Evolutionary conservation across 64 coral and sea anemone species (phyloP).

Genomic region (Astreopora myriophthalma): DNA sequence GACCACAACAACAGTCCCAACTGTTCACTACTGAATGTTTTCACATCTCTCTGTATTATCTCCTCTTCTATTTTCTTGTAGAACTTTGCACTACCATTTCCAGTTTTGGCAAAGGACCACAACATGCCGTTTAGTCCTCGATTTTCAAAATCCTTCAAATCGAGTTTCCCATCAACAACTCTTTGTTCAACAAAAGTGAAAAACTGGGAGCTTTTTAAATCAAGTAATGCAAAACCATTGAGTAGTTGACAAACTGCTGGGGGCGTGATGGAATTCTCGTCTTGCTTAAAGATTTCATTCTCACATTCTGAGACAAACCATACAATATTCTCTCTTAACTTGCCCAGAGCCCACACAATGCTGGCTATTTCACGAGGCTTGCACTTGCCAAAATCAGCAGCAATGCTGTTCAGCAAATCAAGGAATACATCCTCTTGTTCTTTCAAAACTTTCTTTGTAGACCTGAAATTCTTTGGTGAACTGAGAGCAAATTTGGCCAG

Average conservation of each 20-base stretch:
- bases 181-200: constrained; percentile 4
- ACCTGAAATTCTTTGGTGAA: constrained; percentile 4
- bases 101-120: constrained; percentile 50
- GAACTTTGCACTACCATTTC: constrained; percentile 1
- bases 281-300: constrained; percentile 7
- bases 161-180: constrained; percentile 7
- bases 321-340: constrained; percentile 12
- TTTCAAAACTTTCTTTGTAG: neutral
- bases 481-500: neutral
- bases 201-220: neutral
- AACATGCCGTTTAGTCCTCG: neutral
- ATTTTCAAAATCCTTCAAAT: constrained; percentile 30
- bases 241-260: constrained; percentile 15
- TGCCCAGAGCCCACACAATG: constrained; percentile 24
- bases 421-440: neutral
- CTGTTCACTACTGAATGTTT: neutral
- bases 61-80: constrained; percentile 12
- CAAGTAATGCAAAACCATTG: constrained; percentile 30
- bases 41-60: neutral
- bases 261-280: neutral
- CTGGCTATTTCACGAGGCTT: constrained; percentile 20
- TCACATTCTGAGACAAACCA: constrained; percentile 39
- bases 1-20: constrained; percentile 10
- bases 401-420: neutral
- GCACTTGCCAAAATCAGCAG: constrained; percentile 5